A percentile compares a stretch with the other conserved stretches of the same genome.
Conservation (phyloP, 2,113 vertebrate species). For the Xiphophorus hellerii region DNA sequence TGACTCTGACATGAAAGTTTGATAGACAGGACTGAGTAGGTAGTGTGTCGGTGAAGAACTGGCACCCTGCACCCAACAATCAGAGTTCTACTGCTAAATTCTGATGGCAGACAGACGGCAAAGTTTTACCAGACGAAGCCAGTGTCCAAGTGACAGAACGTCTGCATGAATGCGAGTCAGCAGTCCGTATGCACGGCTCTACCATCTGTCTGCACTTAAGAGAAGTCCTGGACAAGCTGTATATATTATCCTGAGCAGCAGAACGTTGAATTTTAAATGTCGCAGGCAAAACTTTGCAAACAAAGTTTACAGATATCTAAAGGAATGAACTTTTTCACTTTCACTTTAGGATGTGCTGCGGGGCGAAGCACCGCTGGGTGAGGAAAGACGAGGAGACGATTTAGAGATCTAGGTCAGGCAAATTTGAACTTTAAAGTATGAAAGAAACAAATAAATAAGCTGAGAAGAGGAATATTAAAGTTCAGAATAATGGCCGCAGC, state of each 20-base stretch:
- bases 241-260: conserved; percentile 10
- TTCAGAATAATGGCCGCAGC: conserved; percentile 1
- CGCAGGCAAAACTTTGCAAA: conserved; percentile 5
- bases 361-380: not conserved
- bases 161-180: conserved; percentile 4
- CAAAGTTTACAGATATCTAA: not conserved
- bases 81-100: conserved; percentile 31
- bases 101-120: conserved; percentile 29
- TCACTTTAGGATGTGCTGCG: not conserved
- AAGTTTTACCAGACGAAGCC: conserved; percentile 27
- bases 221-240: not conserved
- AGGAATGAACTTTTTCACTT: not conserved
- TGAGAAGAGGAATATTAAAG: conserved; percentile 13
- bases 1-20: conserved; percentile 34
- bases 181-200: not conserved
- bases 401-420: not conserved
- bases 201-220: conserved; percentile 11
- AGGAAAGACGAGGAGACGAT: not conserved
- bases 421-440: conserved; percentile 13
- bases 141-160: not conserved
- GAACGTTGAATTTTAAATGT: not conserved
- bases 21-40: conserved; percentile 12
- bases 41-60: conserved; percentile 22
- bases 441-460: conserved; percentile 31
- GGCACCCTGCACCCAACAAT: conserved; percentile 23